Base-by-base conservation (phyloP, 2,113 vertebrate genomes). In the Cnemophilus loriae region DNA sequence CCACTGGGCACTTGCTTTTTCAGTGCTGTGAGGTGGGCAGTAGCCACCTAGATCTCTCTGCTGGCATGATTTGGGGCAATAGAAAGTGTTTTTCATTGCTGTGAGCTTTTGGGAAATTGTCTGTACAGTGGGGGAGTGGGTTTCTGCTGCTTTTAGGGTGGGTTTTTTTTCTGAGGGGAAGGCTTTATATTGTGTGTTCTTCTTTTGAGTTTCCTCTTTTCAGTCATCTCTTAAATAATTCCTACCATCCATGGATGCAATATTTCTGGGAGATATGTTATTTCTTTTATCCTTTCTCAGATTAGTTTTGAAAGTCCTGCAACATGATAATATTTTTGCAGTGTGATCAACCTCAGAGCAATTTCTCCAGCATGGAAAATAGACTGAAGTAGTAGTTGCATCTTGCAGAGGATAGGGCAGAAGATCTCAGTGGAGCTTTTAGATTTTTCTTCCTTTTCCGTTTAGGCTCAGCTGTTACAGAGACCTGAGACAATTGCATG, bases 51-150 rank as follows among this genome's bases (percentile, higher is more conserved):
- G 96, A 96, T 95, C 86, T 95, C 92, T 97, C 96, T 96, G 50
- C 94, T 98, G 97, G 97, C 97, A 95, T 78, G 80, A 93, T 84
- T 96, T 84, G 92, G 82, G 84, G 84, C 92, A 94, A 96, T 95
- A 97, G 97, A 97, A 98, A 98, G 97, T 93, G 87, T 94, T 96
- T 95, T 96, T 97, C 97, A 97, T 97, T 97, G 96, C 95, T 87
- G 37, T 74, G 80, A 95, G 97, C 94, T 97, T 97, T 76, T 16
- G 95, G 95, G 96, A 98, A 97, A 97, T 96, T 92, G 75, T 97
- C 94, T 97, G 84, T 41, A 32, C 91, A 20, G 50, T 65, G 79
- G 35, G 35, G 65, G 52, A 85, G 60, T 46, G n/a, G 24, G 32
- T 77, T 93, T 94, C 90, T 82, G 30, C 59, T 90, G 75, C 21